phyloP scores from a whole-genome alignment of 2,797 vertebrate species.

The Balearica regulorum region DNA sequence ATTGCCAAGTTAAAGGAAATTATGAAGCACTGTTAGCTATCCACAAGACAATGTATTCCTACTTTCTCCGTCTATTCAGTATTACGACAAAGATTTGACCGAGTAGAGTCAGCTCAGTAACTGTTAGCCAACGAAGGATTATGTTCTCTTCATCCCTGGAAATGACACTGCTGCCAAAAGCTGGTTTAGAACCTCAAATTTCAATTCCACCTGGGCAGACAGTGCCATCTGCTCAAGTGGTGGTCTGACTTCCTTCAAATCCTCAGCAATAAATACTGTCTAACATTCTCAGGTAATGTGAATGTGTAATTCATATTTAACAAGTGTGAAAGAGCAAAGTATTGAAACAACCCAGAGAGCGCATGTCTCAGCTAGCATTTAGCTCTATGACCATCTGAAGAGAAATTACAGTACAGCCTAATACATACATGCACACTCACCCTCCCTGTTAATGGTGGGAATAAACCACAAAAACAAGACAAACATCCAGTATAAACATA shows the following conservation, averaged over 20 bases:
- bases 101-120: not conserved
- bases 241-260: not conserved
- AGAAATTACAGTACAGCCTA: not conserved
- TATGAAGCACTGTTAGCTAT: not conserved
- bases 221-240: not conserved
- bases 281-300: not conserved
- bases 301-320: not conserved
- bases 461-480: not conserved
- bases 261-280: not conserved
- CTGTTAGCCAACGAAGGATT: not conserved
- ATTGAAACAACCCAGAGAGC: not conserved
- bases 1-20: not conserved
- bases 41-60: not conserved
- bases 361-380: not conserved
- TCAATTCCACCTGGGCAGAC: not conserved
- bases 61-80: not conserved
- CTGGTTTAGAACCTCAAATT: not conserved
- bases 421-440: not conserved
- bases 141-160: not conserved
- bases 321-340: rapidly evolving
- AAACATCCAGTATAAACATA: not conserved
- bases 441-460: not conserved
- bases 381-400: not conserved
- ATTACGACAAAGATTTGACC: not conserved
- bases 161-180: not conserved